Base-by-base conservation (phyloP, 2,888 invertebrate species). In the Rhingia campestris region DNA sequence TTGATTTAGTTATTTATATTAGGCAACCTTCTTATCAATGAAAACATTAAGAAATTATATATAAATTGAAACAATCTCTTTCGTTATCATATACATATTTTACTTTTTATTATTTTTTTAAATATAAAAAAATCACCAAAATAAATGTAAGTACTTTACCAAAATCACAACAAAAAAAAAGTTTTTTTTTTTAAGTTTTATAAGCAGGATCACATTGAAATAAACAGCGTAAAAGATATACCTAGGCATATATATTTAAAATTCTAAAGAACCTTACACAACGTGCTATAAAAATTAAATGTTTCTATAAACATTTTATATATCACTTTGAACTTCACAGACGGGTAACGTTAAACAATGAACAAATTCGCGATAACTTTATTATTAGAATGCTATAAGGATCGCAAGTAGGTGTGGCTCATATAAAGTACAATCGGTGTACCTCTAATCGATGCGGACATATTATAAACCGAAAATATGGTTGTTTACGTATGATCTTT, bases 301-400 rank as follows among this genome's bases (percentile, higher is more conserved):
- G 32, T 32, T 9, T n/a, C 32, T 39, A 56, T 67, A 12, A 33
- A 56, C 30, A 49, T 56, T 10, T 54, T 49, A n/a, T 22, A 66
- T 72, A 64, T 70, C 56, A 70, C 70, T 72, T 70, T 70, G 37
- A 70, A 59, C 58, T 77, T 56, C 41, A 43, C 35, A 51, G 35
- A 63, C 56, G 22, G 30, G 12, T 53, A 12, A 30, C n/a, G 30
- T 33, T 56, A 47, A 32, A 56, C 9, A 45, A 22, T 6, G 6
- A 64, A 51, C 3, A 54, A 59, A 41, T 12, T 33, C 59, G 14
- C 41, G 9, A 35, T 53, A 37, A 37, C 66, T 51, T 6, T 53
- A 22, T 33, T 61, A 53, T 53, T 58, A 32, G 35, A 53, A 59
- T 37, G 37, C 22, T 33, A n/a, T 14, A 37, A 41, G 32, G 32